Base-by-base conservation (phyloP, 2,797 vertebrate species). In the Gymnopithys bicolor region DNA sequence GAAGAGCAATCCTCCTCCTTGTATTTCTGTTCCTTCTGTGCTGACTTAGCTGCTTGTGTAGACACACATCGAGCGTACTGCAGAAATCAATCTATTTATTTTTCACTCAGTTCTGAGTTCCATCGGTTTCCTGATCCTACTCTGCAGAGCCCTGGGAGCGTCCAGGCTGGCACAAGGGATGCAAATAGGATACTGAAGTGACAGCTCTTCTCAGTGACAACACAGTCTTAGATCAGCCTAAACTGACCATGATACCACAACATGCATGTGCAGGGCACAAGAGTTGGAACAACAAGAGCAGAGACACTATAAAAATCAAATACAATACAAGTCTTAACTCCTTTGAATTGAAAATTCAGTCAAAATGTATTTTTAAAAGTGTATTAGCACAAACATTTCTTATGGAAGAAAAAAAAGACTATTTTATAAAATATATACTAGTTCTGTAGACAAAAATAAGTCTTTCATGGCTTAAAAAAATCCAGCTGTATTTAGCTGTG, bases 81-180 rank as follows among this genome's bases (percentile, higher is more conserved):
- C 77, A 75, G 80, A 93, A 93, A 91, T 77, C 0, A 67, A 48
- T 80, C 58, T 74, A 41, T 86, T 90, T 89, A 43, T 82, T 93
- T 96, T 94, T 80, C 1, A 76, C 33, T 93, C 18, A 2, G 59
- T 37, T 74, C 60, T 70, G 33, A 89, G 89, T 91, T 69, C 92
- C 87, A 89, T 94, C 78, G 87, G 81, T 87, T 96, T 96, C 92
- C 91, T 83, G 78, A 85, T 56, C 35, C 68, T 70, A 56, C 68
- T 79, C 84, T 79, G 55, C 17, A 77, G 1, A 93, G 84, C 33
- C 71, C 85, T 5, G 3, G 48, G 71, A 92, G 30, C 30, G 93
- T 45, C 91, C 55, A 35, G 52, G 41, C 68, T 87, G 78, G 88
- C 77, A 94, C 33, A 67, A 71, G 69, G 58, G 63, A 89, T 63